Base-by-base conservation (phyloP, 2,888 invertebrate genomes). In the Diarsia rubi region DNA sequence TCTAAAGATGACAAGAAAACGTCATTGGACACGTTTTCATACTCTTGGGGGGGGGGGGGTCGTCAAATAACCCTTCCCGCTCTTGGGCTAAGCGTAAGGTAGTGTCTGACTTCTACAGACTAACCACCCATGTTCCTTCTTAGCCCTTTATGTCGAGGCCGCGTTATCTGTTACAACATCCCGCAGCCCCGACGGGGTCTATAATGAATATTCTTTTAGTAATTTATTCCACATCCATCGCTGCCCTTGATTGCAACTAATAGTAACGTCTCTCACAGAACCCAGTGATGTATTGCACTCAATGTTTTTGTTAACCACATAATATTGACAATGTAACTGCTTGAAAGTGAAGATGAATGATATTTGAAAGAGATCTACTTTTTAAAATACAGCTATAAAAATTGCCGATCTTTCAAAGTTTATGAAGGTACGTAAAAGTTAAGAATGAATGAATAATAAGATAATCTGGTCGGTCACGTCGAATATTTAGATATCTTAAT, bases 231-330 rank as follows among this genome's bases (percentile, higher is more conserved):
- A n/a, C 12, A 62, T 59, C 67, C 24, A 70, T 54, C 37, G 60
- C 74, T 75, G 57, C 44, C 5, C 59, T 63, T 62, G 69, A 75
- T 63, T 49, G 42, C 59, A 63, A 65, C 54, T 69, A 69, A 75
- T 82, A 47, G 31, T 24, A 16, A 19, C 49, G 79, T 83, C 72
- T 69, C 9, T 19, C 19, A 37, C 78, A 75, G 65, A 49, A 63
- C n/a, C 45, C 4, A 57, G 65, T 73, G 68, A 77, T 73, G 54
- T 66, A 74, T 77, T 47, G 5, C 54, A 24, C 21, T 37, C 14
- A 49, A 64, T 27, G 14, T 57, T 73, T 73, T 65, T 44, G 21
- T 42, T 27, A 11, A 16, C n/a, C 64, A 37, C 74, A 49, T 47
- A 24, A 49, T 67, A 24, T 45, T 44, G 52, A 66, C 21, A 71